These are phyloP conservation scores for Proterorhinus semilunaris DNA, from an alignment of 2,113 vertebrate species.

Conservation along the genomic window DNA sequence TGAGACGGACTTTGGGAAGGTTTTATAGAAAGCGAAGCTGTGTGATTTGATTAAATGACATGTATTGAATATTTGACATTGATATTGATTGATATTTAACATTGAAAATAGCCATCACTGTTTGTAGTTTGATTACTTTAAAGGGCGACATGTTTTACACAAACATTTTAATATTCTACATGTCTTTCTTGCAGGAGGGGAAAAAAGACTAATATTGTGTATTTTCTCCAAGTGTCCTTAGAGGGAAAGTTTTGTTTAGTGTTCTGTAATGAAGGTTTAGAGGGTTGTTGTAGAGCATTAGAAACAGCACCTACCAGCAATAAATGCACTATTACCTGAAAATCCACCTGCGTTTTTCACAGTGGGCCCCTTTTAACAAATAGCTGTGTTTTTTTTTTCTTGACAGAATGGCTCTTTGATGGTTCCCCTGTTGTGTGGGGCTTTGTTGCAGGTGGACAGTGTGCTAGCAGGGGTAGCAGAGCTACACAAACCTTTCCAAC, in stretches of 20 bases:
- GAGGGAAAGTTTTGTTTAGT: slow-evolving; percentile 11
- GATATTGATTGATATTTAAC: no score
- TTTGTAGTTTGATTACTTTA: no score
- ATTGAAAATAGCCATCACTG: no score
- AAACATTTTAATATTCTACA: no score
- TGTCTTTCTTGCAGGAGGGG: no score
- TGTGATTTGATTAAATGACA: no score
- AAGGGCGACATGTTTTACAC: no score
- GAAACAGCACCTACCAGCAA: slow-evolving; percentile 16
- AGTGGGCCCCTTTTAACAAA: slow-evolving; percentile 34
- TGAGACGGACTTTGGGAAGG: no score
- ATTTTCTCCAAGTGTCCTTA: no score
- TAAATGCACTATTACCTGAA: slow-evolving; percentile 47
- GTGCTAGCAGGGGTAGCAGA: slow-evolving; percentile 38
- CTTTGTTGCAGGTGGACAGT: slow-evolving; percentile 52
- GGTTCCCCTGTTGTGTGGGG: slow-evolving; percentile 40
- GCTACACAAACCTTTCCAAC: slow-evolving; percentile 48
- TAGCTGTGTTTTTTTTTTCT: slow-evolving; percentile 4
- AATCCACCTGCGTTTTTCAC: slow-evolving; percentile 60
- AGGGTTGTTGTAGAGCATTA: slow-evolving; percentile 3
- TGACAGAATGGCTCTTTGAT: slow-evolving; percentile 54
- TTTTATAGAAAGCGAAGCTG: no score
- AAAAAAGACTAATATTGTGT: no score
- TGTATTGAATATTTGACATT: no score
- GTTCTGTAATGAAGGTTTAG: slow-evolving; percentile 42